Evolutionary conservation across 2,113 vertebrate species (phyloP).

Genomic region (Scolopax mira): DNA sequence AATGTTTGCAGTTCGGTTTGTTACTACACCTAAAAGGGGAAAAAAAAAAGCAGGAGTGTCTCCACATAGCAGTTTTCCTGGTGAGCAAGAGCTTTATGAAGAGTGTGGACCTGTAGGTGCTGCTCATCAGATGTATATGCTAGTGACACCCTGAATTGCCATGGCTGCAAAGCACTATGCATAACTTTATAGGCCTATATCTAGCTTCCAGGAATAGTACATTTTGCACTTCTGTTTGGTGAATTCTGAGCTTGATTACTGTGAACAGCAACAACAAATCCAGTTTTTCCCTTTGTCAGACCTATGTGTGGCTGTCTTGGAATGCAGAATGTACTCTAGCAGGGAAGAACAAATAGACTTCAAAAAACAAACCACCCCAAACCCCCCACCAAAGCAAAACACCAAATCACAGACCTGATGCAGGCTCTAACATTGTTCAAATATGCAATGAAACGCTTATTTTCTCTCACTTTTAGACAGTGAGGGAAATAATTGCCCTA

Average conservation of each 20-base stretch:
- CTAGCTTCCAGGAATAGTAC: neutral
- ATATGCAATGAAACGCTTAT: neutral
- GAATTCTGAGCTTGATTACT: neutral
- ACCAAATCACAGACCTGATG: neutral
- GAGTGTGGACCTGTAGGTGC: neutral
- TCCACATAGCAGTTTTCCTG: neutral
- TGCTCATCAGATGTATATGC: neutral
- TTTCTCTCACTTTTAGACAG: neutral
- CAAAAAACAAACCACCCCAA: neutral
- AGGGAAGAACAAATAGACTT: neutral
- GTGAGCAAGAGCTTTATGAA: neutral
- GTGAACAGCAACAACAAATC: neutral
- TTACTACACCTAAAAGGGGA: neutral
- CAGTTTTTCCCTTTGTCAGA: neutral
- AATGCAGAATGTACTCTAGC: neutral
- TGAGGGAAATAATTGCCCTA: conserved; percentile 15
- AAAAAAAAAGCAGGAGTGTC: neutral
- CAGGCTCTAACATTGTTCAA: neutral
- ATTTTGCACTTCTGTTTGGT: neutral
- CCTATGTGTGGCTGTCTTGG: neutral
- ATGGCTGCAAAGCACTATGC: neutral
- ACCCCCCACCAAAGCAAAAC: neutral
- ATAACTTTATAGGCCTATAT: neutral
- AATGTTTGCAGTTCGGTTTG: neutral
- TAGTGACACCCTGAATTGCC: neutral